Evolutionary conservation across 2,888 invertebrate genomes (phyloP).

Genomic region (Drosophila hamatofila): DNA sequence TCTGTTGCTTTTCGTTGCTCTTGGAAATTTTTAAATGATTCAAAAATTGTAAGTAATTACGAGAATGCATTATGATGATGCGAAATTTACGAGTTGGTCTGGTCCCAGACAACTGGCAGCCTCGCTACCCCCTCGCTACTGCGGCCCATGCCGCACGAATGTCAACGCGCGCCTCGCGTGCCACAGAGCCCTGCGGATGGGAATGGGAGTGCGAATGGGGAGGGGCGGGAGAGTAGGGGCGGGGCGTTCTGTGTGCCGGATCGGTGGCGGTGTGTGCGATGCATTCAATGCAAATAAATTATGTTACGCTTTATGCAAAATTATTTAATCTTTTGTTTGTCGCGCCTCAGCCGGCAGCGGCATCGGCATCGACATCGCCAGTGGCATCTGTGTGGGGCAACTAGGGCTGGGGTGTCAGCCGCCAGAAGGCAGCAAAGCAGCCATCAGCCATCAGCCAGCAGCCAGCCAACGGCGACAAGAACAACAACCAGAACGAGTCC

Average conservation of each 20-base stretch:
- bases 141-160: slow-evolving; percentile 20
- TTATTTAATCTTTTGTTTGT: slow-evolving; percentile 83
- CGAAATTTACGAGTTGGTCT: slow-evolving; percentile 76
- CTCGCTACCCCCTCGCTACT: slow-evolving; percentile 3
- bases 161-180: slow-evolving; percentile 24
- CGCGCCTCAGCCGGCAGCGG: slow-evolving; percentile 53
- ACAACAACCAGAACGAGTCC: slow-evolving; percentile 10
- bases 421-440: background rate
- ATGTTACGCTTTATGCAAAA: slow-evolving; percentile 82
- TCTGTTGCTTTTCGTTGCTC: slow-evolving; percentile 40
- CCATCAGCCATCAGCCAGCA: background rate
- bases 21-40: slow-evolving; percentile 82
- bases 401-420: slow-evolving; percentile 7
- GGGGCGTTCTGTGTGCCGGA: slow-evolving; percentile 61
- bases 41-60: slow-evolving; percentile 84
- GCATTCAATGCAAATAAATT: slow-evolving; percentile 83
- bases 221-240: background rate
- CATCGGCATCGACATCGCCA: slow-evolving; percentile 1
- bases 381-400: slow-evolving; percentile 33
- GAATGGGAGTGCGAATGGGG: background rate
- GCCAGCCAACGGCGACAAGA: slow-evolving; percentile 15
- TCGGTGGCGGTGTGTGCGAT: slow-evolving; percentile 79
- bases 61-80: slow-evolving; percentile 80
- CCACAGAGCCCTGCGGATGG: background rate
- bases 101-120: slow-evolving; percentile 21